Evolutionary conservation across 2,888 invertebrate genomes (phyloP).

Genomic region (Prosapia bicincta): DNA sequence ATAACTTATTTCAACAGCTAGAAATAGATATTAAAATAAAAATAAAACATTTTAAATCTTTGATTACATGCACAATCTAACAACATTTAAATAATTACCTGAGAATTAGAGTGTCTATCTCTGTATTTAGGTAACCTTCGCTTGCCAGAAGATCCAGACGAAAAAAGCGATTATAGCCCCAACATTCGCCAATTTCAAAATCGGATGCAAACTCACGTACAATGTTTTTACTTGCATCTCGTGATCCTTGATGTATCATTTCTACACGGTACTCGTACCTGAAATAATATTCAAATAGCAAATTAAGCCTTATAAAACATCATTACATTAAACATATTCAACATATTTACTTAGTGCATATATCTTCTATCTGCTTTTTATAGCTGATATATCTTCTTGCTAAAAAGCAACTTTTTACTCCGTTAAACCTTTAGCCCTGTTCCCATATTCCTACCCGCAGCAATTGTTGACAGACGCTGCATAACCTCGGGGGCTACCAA

Average conservation of each 20-base stretch:
- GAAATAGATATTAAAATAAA: not conserved
- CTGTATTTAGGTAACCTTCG: constrained; percentile 85
- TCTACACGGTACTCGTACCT: constrained; percentile 92
- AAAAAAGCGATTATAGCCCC: constrained; percentile 95
- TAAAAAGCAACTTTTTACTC: no score
- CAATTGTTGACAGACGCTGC: no score
- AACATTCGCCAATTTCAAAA: constrained; percentile 94
- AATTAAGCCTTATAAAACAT: no score
- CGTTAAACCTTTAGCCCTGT: no score
- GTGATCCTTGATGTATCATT: constrained; percentile 88
- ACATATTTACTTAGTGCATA: no score
- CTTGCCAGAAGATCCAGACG: constrained; percentile 82
- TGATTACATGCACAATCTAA: not conserved
- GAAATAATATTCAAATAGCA: constrained; percentile 34
- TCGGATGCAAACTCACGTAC: constrained; percentile 93
- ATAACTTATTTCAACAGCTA: no score
- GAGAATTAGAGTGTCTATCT: constrained; percentile 77
- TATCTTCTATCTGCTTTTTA: no score
- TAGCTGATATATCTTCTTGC: no score
- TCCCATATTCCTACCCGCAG: no score
- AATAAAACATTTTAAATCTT: constrained; percentile 13
- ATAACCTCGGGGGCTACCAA: no score
- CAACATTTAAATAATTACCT: constrained; percentile 53
- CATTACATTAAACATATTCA: no score
- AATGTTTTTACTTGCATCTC: constrained; percentile 81